These are phyloP conservation scores for Ginglymostoma cirratum DNA, from an alignment of 2,113 vertebrate genomes.

Conservation along the genomic window DNA sequence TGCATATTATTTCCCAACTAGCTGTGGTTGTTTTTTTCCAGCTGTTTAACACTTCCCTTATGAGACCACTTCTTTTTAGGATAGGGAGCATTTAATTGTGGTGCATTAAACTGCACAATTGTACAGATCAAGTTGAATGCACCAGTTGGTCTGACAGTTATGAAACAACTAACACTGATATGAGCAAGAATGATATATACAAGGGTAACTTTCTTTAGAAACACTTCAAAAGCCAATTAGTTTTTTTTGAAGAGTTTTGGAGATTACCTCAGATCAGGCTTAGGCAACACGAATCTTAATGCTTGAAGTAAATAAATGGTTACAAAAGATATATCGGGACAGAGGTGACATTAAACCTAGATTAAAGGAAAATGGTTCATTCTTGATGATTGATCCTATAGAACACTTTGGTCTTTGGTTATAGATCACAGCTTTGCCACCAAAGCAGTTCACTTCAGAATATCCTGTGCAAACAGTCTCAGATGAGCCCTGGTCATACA, in stretches of 20 bases:
- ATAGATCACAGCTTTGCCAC: background rate
- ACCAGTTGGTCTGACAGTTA: background rate
- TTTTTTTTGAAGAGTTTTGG: background rate
- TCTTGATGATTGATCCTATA: background rate
- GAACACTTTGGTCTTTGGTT: background rate
- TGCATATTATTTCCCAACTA: background rate
- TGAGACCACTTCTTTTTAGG: background rate
- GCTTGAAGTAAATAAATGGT: background rate
- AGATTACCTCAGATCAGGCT: background rate
- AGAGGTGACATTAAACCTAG: too few relatives aligned
- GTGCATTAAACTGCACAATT: background rate
- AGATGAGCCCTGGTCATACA: background rate
- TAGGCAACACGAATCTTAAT: background rate
- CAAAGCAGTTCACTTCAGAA: background rate
- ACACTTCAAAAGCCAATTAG: background rate
- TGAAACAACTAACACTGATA: background rate
- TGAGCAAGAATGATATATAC: background rate
- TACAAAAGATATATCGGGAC: background rate
- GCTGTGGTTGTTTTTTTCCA: background rate
- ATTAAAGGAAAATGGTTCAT: background rate
- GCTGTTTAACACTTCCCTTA: background rate
- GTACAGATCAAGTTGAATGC: background rate
- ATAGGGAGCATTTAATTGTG: background rate
- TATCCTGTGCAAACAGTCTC: background rate
- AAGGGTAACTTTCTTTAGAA: background rate